These are phyloP conservation scores for Melanchra persicariae DNA, from an alignment of 2,888 invertebrate genomes.

Conservation along the genomic window DNA sequence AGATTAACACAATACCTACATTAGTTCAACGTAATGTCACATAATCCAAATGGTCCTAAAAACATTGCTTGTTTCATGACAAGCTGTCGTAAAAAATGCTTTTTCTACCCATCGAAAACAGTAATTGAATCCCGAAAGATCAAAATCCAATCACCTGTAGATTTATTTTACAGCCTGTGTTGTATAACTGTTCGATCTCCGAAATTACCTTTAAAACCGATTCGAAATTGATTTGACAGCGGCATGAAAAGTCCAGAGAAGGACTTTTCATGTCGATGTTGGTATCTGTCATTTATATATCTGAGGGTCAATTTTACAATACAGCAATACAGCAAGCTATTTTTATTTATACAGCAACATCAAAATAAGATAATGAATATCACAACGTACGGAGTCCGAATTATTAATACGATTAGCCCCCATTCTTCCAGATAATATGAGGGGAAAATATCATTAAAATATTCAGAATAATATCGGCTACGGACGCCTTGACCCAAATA, in stretches of 20 bases:
- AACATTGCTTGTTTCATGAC: neutral
- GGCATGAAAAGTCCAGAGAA: too few relatives aligned
- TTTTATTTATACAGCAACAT: neutral
- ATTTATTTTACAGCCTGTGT: conserved; percentile 40
- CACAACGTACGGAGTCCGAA: neutral
- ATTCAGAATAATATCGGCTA: conserved; percentile 30
- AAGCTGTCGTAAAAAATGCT: neutral
- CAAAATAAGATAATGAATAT: neutral
- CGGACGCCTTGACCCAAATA: conserved; percentile 56
- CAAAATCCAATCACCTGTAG: conserved; percentile 43
- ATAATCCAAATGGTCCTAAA: neutral
- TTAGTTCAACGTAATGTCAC: neutral
- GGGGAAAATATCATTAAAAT: conserved; percentile 44
- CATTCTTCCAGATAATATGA: conserved; percentile 3
- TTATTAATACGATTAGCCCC: conserved; percentile 18
- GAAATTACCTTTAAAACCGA: conserved; percentile 1
- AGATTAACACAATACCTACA: neutral
- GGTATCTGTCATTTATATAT: too few relatives aligned
- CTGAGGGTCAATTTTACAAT: too few relatives aligned
- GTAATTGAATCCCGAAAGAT: conserved; percentile 33
- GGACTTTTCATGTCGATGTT: neutral
- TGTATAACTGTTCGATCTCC: conserved; percentile 25
- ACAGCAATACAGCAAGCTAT: too few relatives aligned
- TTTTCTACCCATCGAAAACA: conserved; percentile 1
- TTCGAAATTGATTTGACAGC: conserved; percentile 17